Conservation (phyloP, 2,113 vertebrate genomes). For the Siniperca knerii region DNA sequence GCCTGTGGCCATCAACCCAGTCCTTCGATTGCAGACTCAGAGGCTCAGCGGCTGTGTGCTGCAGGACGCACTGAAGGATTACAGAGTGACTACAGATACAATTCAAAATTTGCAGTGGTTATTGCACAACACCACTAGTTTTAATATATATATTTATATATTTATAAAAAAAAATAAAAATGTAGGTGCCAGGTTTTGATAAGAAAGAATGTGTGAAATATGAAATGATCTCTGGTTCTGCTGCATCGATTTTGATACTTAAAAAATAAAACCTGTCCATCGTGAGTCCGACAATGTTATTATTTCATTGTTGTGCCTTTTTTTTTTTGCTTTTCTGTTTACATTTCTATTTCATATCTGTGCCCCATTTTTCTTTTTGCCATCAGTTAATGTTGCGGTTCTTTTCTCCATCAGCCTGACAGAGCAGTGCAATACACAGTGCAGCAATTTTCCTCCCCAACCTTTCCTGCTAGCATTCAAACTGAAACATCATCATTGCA, state of each 20-base stretch:
- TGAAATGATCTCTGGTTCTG: too few species aligned
- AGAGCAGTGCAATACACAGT: neutral
- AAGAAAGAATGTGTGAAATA: too few species aligned
- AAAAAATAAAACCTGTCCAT: too few species aligned
- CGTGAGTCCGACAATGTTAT: too few species aligned
- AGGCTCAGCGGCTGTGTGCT: constrained; percentile 17
- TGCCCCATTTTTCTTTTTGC: neutral
- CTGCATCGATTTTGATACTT: too few species aligned
- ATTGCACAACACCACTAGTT: neutral
- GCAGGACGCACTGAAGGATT: constrained; percentile 16
- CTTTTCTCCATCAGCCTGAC: neutral
- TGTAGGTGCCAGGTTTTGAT: too few species aligned
- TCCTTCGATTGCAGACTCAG: neutral
- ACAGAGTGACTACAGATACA: neutral
- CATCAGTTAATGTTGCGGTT: constrained; percentile 13
- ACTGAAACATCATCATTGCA: neutral
- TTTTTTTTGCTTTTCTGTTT: neutral
- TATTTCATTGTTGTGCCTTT: neutral
- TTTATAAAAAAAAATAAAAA: neutral
- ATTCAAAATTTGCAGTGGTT: neutral
- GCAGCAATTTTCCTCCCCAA: neutral
- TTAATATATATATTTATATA: neutral
- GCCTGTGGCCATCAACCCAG: constrained; percentile 1
- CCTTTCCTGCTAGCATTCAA: neutral
- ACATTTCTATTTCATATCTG: neutral